phyloP scores from a whole-genome alignment of 2,888 invertebrate genomes.

The Caenorhabditis sinica region DNA sequence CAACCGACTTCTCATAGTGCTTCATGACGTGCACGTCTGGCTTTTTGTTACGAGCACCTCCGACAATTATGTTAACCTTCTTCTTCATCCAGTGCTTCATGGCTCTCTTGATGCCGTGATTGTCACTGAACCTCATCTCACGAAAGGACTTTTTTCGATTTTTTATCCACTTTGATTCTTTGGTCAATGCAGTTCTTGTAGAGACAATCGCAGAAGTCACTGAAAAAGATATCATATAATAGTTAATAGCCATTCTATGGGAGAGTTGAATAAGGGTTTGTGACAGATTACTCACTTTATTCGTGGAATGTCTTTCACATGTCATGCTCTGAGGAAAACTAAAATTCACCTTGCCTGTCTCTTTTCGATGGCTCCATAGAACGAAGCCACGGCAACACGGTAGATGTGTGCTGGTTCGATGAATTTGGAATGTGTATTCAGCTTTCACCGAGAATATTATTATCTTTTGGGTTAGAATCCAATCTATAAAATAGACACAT shows the following conservation, averaged over 20 bases:
- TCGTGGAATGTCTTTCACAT: too few relatives aligned
- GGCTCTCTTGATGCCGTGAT: slow-evolving; percentile 2
- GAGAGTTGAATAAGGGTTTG: too few relatives aligned
- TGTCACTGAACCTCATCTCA: slow-evolving; percentile 5
- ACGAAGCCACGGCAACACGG: slow-evolving; percentile 20
- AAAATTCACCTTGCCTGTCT: slow-evolving; percentile 14
- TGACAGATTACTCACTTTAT: too few relatives aligned
- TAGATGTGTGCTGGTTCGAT: slow-evolving; percentile 13
- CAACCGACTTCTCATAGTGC: slow-evolving; percentile 46
- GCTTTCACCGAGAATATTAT: too few relatives aligned
- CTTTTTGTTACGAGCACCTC: slow-evolving; percentile 27
- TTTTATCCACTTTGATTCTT: slow-evolving; percentile 6
- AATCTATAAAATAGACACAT: too few relatives aligned
- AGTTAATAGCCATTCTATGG: too few relatives aligned
- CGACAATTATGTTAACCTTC: slow-evolving; percentile 27
- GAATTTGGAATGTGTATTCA: slow-evolving; percentile 5
- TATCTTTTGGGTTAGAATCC: too few relatives aligned
- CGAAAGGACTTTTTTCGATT: slow-evolving; percentile 11
- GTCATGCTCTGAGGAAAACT: too few relatives aligned
- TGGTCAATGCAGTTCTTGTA: slow-evolving; percentile 10
- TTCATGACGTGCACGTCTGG: slow-evolving; percentile 63
- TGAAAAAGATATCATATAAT: slow-evolving; percentile 26
- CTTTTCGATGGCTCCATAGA: slow-evolving; percentile 29
- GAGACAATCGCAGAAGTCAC: slow-evolving; percentile 36
- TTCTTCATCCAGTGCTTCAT: slow-evolving; percentile 26